Conservation (phyloP, 2,888 invertebrate species). For the Syrphus vitripennis region DNA sequence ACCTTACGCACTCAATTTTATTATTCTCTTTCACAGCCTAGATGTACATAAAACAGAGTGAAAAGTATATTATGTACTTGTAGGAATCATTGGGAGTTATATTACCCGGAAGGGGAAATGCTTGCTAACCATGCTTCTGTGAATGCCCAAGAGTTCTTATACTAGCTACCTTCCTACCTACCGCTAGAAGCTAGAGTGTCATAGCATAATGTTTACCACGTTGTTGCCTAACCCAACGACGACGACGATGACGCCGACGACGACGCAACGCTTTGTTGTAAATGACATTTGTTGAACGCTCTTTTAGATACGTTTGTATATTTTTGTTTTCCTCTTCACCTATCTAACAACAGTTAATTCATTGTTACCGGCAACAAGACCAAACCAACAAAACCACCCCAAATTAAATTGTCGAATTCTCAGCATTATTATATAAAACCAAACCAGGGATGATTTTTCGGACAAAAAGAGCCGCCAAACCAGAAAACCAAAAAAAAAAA, state of each 20-base stretch:
- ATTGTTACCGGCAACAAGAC: slow-evolving; percentile 14
- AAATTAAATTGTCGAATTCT: slow-evolving; percentile 46
- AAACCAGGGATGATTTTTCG: slow-evolving; percentile 58
- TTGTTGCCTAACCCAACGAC: slow-evolving; percentile 29
- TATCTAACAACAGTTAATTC: slow-evolving; percentile 31
- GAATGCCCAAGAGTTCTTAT: slow-evolving; percentile 21
- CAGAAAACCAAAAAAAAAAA: slow-evolving; percentile 55
- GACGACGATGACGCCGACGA: background rate
- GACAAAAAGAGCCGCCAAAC: slow-evolving; percentile 30
- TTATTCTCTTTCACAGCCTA: slow-evolving; percentile 13
- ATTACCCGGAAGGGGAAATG: slow-evolving; percentile 68
- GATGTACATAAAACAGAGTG: slow-evolving; percentile 25
- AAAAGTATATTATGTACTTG: slow-evolving; percentile 52
- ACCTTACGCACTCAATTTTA: slow-evolving; percentile 45
- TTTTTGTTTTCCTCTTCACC: background rate
- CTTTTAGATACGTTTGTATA: slow-evolving; percentile 24
- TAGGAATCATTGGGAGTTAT: background rate
- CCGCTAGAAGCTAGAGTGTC: slow-evolving; percentile 17
- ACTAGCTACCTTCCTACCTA: background rate
- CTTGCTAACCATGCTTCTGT: slow-evolving; percentile 13
- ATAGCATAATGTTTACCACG: slow-evolving; percentile 35
- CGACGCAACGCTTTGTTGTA: slow-evolving; percentile 18
- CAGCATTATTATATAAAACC: slow-evolving; percentile 31
- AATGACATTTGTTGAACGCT: slow-evolving; percentile 62
- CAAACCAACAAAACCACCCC: slow-evolving; percentile 43